Percentiles rank a stretch among this genome's conserved stretches.
These are phyloP conservation scores for Nannoperca australis DNA, from an alignment of 2,797 vertebrate genomes.

Conservation along the genomic window DNA sequence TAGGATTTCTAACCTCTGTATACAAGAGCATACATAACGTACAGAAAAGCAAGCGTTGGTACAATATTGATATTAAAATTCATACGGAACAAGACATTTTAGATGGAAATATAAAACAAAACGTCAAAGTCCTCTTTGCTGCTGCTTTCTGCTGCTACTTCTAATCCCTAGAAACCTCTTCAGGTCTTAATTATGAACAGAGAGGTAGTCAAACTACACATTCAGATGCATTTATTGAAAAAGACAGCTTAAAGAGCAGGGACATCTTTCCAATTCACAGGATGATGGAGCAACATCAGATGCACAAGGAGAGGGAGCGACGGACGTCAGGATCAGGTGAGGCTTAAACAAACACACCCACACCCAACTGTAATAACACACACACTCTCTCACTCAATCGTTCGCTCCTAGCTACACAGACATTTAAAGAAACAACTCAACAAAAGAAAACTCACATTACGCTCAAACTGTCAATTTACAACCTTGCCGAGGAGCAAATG, in stretches of 20 bases:
- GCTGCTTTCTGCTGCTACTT: neutral
- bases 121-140: no score
- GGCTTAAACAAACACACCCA: slow-evolving; percentile 63
- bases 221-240: neutral
- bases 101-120: neutral
- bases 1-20: slow-evolving; percentile 61
- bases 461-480: neutral
- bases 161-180: neutral
- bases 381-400: slow-evolving; percentile 1
- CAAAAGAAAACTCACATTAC: slow-evolving; percentile 1
- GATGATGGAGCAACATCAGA: slow-evolving; percentile 96
- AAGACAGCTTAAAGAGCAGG: slow-evolving; percentile 21
- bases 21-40: neutral
- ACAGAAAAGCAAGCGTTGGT: neutral
- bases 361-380: slow-evolving; percentile 46
- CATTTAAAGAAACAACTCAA: slow-evolving; percentile 9
- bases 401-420: slow-evolving; percentile 35
- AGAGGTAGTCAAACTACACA: neutral
- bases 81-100: neutral
- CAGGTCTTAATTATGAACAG: neutral
- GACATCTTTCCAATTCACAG: slow-evolving; percentile 79
- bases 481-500: slow-evolving; percentile 7
- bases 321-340: slow-evolving; percentile 95
- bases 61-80: neutral
- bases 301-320: slow-evolving; percentile 95